Evolutionary conservation across 2,888 invertebrate genomes (phyloP).

Genomic region (Pterobdella sp.): DNA sequence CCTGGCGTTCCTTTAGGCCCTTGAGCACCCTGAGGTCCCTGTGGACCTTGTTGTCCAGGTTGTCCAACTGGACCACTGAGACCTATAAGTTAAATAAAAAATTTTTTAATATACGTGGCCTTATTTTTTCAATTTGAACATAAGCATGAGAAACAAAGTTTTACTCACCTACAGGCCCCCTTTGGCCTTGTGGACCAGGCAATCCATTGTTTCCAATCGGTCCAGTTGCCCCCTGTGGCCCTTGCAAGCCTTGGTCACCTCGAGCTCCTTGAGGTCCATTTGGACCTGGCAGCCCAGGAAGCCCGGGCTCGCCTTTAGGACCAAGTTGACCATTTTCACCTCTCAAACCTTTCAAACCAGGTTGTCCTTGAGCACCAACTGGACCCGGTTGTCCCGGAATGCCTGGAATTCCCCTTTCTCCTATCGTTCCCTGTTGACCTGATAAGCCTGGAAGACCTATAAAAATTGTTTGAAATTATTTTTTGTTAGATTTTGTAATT

Average conservation of each 20-base stretch:
- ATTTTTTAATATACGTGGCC: not conserved
- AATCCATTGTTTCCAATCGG: constrained; percentile 27
- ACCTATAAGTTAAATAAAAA: not conserved
- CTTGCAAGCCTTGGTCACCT: constrained; percentile 17
- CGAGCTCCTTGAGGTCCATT: constrained; percentile 24
- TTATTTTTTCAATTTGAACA: not conserved
- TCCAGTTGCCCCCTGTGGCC: constrained; percentile 19
- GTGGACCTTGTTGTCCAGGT: constrained; percentile 30
- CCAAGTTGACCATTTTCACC: constrained; percentile 21
- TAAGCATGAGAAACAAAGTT: not conserved
- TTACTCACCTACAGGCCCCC: constrained; percentile 22
- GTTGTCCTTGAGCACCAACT: constrained; percentile 4
- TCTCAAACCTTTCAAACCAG: constrained; percentile 23
- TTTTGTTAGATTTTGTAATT: too few relatives aligned
- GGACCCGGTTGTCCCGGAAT: constrained; percentile 8
- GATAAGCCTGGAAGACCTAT: constrained; percentile 18
- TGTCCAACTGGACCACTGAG: constrained; percentile 26
- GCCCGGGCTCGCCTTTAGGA: constrained; percentile 24
- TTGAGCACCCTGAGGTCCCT: constrained; percentile 28
- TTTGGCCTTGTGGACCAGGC: constrained; percentile 28
- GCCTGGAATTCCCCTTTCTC: constrained; percentile 2
- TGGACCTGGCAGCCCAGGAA: constrained; percentile 29
- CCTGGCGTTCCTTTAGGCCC: constrained; percentile 29
- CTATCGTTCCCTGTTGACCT: constrained; percentile 11
- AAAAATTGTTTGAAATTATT: too few relatives aligned